A percentile compares a stretch with the other conserved stretches of the same genome.
These are phyloP conservation scores for Tricholaema leucomelas DNA, from an alignment of 2,113 vertebrate genomes.

Conservation along the genomic window DNA sequence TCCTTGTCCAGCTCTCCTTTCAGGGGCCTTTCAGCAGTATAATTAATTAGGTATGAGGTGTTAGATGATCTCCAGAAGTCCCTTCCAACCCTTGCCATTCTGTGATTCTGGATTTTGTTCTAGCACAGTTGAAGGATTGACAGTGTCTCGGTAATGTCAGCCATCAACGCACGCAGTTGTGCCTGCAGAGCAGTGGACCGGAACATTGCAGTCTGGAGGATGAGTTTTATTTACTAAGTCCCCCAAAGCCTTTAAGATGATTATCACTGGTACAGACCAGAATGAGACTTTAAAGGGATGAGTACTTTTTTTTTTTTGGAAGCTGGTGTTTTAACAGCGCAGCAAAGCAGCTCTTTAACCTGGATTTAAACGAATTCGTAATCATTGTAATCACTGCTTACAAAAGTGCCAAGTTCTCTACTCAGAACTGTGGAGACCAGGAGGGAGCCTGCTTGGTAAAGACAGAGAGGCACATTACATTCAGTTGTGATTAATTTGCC, in stretches of 20 bases:
- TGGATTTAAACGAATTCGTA: neutral
- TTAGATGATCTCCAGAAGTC: too few relatives aligned
- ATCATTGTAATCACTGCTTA: accelerated
- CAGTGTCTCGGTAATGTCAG: neutral
- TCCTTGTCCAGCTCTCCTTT: neutral
- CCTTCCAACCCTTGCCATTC: too few relatives aligned
- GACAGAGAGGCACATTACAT: neutral
- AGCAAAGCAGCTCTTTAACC: neutral
- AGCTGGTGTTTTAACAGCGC: neutral
- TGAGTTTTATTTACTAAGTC: conserved; percentile 26
- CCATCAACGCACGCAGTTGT: accelerated
- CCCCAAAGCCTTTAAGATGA: conserved; percentile 33
- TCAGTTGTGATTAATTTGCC: neutral
- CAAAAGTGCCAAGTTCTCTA: neutral
- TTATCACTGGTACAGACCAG: neutral
- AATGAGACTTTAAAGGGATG: neutral
- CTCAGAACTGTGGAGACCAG: neutral
- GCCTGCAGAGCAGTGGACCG: accelerated
- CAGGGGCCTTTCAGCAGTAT: neutral
- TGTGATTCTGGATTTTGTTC: neutral
- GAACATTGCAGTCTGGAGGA: neutral
- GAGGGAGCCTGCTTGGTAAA: neutral
- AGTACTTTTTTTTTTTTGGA: neutral
- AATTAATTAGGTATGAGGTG: neutral
- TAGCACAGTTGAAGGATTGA: neutral